phyloP scores from a whole-genome alignment of 2,797 vertebrate species.

The Bovichtus diacanthus region DNA sequence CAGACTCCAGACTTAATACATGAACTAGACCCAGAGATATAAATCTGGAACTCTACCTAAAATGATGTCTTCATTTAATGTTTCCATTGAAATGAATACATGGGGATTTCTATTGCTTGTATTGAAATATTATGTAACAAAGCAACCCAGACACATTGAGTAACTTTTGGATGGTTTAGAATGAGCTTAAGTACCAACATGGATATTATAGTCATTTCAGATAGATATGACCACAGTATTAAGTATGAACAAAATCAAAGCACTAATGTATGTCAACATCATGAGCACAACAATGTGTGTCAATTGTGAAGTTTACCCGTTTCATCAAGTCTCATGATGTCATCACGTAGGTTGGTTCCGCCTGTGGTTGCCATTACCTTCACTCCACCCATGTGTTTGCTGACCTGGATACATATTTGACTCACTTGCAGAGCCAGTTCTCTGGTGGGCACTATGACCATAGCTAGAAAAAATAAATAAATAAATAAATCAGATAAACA shows the following conservation, averaged over 20 bases:
- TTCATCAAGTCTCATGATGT: slow-evolving; percentile 99
- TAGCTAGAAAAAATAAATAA: slow-evolving; percentile 84
- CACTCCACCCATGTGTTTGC: slow-evolving; percentile 99
- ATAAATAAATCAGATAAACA: not conserved
- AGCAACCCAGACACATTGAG: not conserved
- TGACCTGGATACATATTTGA: slow-evolving; percentile 99
- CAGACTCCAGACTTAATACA: no score
- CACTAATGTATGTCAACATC: not conserved
- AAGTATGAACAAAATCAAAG: not conserved
- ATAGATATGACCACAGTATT: not conserved
- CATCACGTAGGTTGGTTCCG: slow-evolving; percentile 98
- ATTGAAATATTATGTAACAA: not conserved
- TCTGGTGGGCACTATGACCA: slow-evolving; percentile 99
- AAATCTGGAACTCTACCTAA: not conserved
- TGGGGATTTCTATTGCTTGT: not conserved
- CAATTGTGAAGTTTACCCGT: slow-evolving; percentile 85
- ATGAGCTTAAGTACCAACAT: not conserved
- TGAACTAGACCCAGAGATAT: no score
- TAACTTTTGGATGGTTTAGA: not conserved
- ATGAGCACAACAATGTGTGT: not conserved
- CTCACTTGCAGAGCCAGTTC: slow-evolving; percentile 99
- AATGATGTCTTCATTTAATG: not conserved
- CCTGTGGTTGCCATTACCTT: slow-evolving; percentile 99
- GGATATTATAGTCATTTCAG: not conserved
- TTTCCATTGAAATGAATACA: not conserved